Evolutionary conservation across 2,113 vertebrate genomes (phyloP).

Genomic region (Argyrosomus japonicus): DNA sequence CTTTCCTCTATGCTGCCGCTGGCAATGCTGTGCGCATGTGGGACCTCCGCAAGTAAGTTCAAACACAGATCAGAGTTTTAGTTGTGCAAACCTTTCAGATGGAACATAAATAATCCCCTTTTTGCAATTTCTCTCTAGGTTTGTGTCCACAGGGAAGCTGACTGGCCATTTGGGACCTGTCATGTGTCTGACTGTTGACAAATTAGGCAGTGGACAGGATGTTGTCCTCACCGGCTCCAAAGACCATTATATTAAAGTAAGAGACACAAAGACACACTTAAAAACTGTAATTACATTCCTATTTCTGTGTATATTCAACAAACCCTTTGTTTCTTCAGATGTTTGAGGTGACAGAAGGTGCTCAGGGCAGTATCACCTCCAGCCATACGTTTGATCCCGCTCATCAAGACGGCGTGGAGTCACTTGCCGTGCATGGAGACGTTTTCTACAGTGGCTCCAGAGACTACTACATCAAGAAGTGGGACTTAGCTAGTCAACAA

Average conservation of each 20-base stretch:
- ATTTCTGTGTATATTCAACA: not conserved
- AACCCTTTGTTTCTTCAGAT: constrained; percentile 82
- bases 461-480: constrained; percentile 94
- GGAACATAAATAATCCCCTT: not conserved
- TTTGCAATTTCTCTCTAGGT: constrained; percentile 80
- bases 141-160: constrained; percentile 96
- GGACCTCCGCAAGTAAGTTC: constrained; percentile 94
- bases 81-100: not conserved
- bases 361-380: constrained; percentile 91
- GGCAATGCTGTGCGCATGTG: constrained; percentile 96
- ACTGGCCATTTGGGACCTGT: constrained; percentile 94
- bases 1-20: constrained; percentile 94
- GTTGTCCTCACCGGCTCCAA: constrained; percentile 98
- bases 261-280: not conserved
- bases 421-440: constrained; percentile 88
- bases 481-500: constrained; percentile 92
- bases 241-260: constrained; percentile 95
- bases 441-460: constrained; percentile 92
- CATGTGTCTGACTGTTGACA: constrained; percentile 94
- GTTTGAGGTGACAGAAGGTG: constrained; percentile 95
- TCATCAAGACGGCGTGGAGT: constrained; percentile 94
- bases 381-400: constrained; percentile 91
- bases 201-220: constrained; percentile 90
- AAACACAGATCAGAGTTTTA: not conserved
- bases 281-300: not conserved